Evolutionary conservation across 2,113 vertebrate species (phyloP).

Genomic region (Marmota flaviventris): DNA sequence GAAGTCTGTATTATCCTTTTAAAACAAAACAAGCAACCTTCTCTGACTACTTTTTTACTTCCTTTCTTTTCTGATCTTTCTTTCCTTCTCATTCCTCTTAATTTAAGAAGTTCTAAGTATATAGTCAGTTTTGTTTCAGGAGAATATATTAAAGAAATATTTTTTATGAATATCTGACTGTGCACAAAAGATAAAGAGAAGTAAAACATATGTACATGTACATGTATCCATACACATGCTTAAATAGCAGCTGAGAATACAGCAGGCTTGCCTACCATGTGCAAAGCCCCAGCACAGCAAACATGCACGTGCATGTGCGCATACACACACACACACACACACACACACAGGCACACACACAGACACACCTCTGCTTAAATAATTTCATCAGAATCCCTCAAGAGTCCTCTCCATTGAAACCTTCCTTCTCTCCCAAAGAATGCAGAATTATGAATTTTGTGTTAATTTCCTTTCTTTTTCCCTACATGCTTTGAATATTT

Average conservation of each 20-base stretch:
- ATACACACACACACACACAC: neutral
- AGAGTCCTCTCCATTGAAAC: neutral
- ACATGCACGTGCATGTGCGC: neutral
- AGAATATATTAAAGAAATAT: neutral
- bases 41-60: neutral
- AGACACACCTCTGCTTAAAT: neutral
- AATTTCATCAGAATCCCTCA: neutral
- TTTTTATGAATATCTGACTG: neutral
- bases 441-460: neutral
- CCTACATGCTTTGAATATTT: neutral
- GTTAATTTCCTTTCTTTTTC: neutral
- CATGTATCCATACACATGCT: neutral
- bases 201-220: neutral
- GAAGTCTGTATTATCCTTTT: neutral
- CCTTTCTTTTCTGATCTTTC: neutral
- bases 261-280: neutral
- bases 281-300: neutral
- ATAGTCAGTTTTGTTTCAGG: neutral
- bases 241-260: neutral
- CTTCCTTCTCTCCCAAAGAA: neutral
- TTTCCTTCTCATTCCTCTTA: neutral
- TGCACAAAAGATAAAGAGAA: neutral
- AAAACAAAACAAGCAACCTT: neutral
- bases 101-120: neutral
- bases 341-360: neutral